Evolutionary conservation across 2,113 vertebrate genomes (phyloP), one percentile per base, ranked within the genome.

Genomic region (Tauraco erythrolophus): DNA sequence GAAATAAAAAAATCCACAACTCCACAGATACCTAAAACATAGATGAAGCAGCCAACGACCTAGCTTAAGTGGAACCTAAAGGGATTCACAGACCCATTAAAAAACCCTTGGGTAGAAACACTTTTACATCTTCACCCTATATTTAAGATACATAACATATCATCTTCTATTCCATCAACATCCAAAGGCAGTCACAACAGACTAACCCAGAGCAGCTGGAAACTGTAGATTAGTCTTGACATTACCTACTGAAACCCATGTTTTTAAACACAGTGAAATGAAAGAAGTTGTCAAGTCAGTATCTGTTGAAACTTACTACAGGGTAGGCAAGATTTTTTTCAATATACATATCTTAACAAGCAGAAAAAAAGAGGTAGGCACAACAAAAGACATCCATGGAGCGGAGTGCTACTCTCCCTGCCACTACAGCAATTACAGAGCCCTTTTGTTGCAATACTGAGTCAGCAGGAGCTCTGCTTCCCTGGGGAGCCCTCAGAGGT

Each of bases 391-490:
- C 25, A 70, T 18, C 28, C 46, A 64, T 3, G 14, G n/a, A 75
- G 64, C 0, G 14, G n/a, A 75, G 64, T 0, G 0, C 57, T 82
- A 24, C 43, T 89, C 37, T 39, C 35, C 83, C 65, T 22, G 6
- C 68, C 72, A 27, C 56, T 58, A 75, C 39, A 46, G 65, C 84
- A 91, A 76, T 84, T 82, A 87, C 21, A 82, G 80, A 93, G 53
- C 22, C 77, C 61, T 95, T 95, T 76, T 48, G 30, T 78, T 88
- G 57, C 77, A 65, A 9, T 53, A 60, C 69, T 93, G 81, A 96
- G 87, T 96, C 96, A 96, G 84, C 84, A 92, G 69, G 69, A 92
- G 65, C 81, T 85, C 64, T 69, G 30, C 65, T 72, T 85, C 22
- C 61, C 66, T 70, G 50, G 28, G 39, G 61, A 92, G 25, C 74